Evolutionary conservation across 2,797 vertebrate species (phyloP), one percentile per base, ranked within the genome.

Genomic region (Bryconaethiops microstoma): DNA sequence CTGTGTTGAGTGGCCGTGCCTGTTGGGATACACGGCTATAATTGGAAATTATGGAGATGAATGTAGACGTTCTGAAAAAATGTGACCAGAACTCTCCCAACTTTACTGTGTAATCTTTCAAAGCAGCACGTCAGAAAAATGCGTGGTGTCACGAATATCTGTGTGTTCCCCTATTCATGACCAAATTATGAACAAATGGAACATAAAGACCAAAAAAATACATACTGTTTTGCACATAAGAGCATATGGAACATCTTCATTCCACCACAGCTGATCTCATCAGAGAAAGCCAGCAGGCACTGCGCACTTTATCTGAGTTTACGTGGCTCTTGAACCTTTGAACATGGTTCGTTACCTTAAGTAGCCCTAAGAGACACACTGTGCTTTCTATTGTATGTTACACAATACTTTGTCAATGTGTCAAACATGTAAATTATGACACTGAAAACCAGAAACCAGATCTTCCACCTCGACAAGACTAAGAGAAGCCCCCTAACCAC

Each of bases 291-390:
- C 54, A 54, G 42, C 23, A 69, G 50, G 48, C 2, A 25, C 25
- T 54, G 63, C 5, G 21, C 19, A 64, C 1, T 76, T 79, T 48
- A 72, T 77, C 42, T 71, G 16, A 54, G 50, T 71, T 52, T 65
- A 60, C 25, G 45, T 80, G 50, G 59, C 76, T 73, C 13, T 39
- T 70, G 68, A 72, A 85, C 63, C 81, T 81, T 78, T 70, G 83
- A 76, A 57, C 78, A 79, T 85, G 71, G 82, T 82, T 62, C 73
- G 82, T 55, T 74, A 54, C 62, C 78, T 52, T 19, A 29, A 23
- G 42, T 42, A 77, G 76, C 39, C 50, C 39, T 77, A 35, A 50
- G n/a, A 75, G 29, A 71, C 63, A 54, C 67, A 75, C 42, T 42
- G 75, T 75, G 19, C 39, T 25, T 35, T 64, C 19, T 42, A 19